Evolutionary conservation across 2,797 vertebrate species (phyloP), one percentile per base, ranked within the genome.

Genomic region (Emydoidea blandingii): DNA sequence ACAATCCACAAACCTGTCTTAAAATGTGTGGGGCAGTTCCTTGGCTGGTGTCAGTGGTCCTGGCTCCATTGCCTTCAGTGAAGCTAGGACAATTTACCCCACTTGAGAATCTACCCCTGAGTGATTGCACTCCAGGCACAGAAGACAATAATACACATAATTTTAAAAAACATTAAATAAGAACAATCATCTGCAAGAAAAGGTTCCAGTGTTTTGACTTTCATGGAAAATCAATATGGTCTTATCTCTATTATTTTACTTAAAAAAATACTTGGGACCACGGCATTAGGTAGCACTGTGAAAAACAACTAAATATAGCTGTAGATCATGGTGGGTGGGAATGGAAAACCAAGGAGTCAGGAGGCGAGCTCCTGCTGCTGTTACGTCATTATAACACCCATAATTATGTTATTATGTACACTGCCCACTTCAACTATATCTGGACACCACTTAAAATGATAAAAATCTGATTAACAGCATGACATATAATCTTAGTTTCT

Each of bases 251-350:
- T 98, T 97, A 95, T 98, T 98, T 95, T 94, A 94, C 94, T 97
- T 83, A 86, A 83, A 91, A 90, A 80, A 97, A 92, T 29, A 92
- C 96, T 92, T 95, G 96, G 65, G 91, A 97, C 96, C 93, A 94
- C 88, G 87, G 95, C 92, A 96, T 96, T 97, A 97, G 97, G 98
- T 97, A 97, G 92, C 84, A 92, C 85, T 91, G 95, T 97, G 94
- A 98, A 98, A 98, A 98, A 98, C 98, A 98, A 97, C 98, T 98
- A 98, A 98, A 99, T 98, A 98, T 98, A 98, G 98, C 95, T 81
- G 56, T 94, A 94, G 96, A 97, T 97, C 97, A 97, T 94, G 90
- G 97, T 98, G 98, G 98, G 98, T 97, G 98, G 98, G 97, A 97
- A 98, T 98, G 98, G 98, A 98, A 98, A 98, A 98, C 97, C 97